Percentiles rank a stretch among this genome's conserved stretches.
phyloP scores from a whole-genome alignment of 2,797 vertebrate genomes.

The Chromis chromis region DNA sequence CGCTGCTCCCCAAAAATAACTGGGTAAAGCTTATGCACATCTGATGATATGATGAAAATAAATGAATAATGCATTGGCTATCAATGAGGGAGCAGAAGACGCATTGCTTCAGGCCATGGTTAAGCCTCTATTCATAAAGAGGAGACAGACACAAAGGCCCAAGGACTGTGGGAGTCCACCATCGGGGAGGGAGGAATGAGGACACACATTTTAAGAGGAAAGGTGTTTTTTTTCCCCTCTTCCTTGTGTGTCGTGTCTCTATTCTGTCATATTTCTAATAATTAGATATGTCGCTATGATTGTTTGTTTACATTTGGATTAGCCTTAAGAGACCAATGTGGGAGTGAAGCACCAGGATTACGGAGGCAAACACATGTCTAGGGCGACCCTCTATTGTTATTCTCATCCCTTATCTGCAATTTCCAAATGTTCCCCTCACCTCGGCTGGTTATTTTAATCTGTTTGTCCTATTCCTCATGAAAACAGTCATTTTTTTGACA shows the following conservation, averaged over 20 bases:
- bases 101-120: conserved; percentile 83
- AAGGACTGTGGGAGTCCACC: conserved; percentile 82
- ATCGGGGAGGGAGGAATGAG: conserved; percentile 77
- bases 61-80: conserved; percentile 87
- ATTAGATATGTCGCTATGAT: conserved; percentile 57
- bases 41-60: conserved; percentile 85
- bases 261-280: conserved; percentile 57
- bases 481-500: neutral
- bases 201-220: conserved; percentile 69
- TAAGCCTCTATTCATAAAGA: conserved; percentile 86
- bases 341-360: conserved; percentile 63
- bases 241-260: conserved; percentile 21
- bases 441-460: conserved; percentile 11
- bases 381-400: conserved; percentile 47
- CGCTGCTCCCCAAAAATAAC: conserved; percentile 70
- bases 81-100: conserved; percentile 85
- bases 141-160: conserved; percentile 85
- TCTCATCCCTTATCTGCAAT: conserved; percentile 51
- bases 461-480: conserved; percentile 12
- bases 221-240: conserved; percentile 25
- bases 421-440: conserved; percentile 49
- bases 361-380: conserved; percentile 53
- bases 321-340: conserved; percentile 52
- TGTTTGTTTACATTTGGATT: conserved; percentile 66
- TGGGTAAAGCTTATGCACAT: conserved; percentile 79